A percentile compares a stretch with the other conserved stretches of the same genome.
Conservation (phyloP, 2,888 invertebrate genomes). For the Polydrusus cervinus region DNA sequence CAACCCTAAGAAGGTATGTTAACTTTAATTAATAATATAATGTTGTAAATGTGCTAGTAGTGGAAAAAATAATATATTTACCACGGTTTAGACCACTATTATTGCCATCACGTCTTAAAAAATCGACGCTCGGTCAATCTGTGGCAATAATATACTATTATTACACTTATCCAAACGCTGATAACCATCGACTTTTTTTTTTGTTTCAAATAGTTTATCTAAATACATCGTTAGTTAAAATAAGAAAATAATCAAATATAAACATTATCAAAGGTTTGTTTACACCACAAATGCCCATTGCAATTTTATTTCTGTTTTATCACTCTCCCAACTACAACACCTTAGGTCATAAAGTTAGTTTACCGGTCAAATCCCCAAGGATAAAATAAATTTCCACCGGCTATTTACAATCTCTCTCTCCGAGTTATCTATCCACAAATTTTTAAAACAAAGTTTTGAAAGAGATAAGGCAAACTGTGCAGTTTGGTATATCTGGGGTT, state of each 20-base stretch:
- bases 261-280: not conserved
- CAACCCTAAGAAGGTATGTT: too few relatives aligned
- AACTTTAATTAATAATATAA: too few relatives aligned
- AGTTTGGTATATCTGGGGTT: not conserved
- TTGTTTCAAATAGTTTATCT: not conserved
- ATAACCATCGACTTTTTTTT: too few relatives aligned
- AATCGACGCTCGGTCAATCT: too few relatives aligned
- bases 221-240: not conserved
- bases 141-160: too few relatives aligned
- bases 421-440: conserved; percentile 29
- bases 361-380: conserved; percentile 38
- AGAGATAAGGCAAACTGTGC: conserved; percentile 6
- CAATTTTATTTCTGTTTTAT: conserved; percentile 43
- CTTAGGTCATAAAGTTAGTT: conserved; percentile 52
- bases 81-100: too few relatives aligned
- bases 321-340: conserved; percentile 45
- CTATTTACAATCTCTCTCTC: conserved; percentile 42
- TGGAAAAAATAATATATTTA: too few relatives aligned
- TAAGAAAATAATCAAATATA: not conserved
- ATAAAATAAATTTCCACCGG: conserved; percentile 48
- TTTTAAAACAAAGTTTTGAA: conserved; percentile 40
- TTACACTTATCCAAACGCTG: too few relatives aligned
- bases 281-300: conserved; percentile 22
- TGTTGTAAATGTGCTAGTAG: too few relatives aligned
- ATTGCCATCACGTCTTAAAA: too few relatives aligned